Base-by-base conservation (phyloP, 2,888 invertebrate genomes). In the Silvanus unidentatus region DNA sequence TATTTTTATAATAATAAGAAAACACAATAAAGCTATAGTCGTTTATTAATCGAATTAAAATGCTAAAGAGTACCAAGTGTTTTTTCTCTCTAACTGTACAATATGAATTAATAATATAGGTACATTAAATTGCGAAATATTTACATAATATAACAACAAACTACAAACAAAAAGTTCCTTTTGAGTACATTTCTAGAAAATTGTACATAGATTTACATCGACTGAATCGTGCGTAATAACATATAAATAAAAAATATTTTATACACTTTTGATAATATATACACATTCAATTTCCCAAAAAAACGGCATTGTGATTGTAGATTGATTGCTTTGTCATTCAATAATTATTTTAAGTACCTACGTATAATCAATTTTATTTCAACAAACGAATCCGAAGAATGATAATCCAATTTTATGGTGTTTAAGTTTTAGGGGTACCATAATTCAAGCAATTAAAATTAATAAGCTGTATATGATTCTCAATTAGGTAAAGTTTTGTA, bases 71-170 rank as follows among this genome's bases (percentile, higher is more conserved):
- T 68, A 65, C 60, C 64, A 67, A 66, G 37, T 67, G 66, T 66
- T 63, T 60, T 47, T 49, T n/a, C 47, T 54, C 53, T 50, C 63
- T 67, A 65, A 62, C 68, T 69, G 70, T 70, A 70, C 69, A 70
- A 58, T 59, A 56, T 57, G 52, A 62, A 59, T 60, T 66, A 62
- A 64, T 55, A 32, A 32, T 32, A 22, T 22, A 22, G 22, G 32
- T 32, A 56, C 56, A 52, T 52, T 54, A 51, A 37, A 50, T 51
- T 55, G 49, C 50, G 42, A 52, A 62, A 8, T 59, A 52, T 65
- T 62, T 67, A 69, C 65, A 67, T 60, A 62, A 64, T 63, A 62
- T 55, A 66, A 65, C 65, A 68, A 68, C 67, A 62, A 66, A 60
- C 62, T 62, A 61, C 62, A 14, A 37, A 32, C 3, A 55, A 60